Evolutionary conservation across 2,888 invertebrate species (phyloP).

Genomic region (Anthrax anthrax): DNA sequence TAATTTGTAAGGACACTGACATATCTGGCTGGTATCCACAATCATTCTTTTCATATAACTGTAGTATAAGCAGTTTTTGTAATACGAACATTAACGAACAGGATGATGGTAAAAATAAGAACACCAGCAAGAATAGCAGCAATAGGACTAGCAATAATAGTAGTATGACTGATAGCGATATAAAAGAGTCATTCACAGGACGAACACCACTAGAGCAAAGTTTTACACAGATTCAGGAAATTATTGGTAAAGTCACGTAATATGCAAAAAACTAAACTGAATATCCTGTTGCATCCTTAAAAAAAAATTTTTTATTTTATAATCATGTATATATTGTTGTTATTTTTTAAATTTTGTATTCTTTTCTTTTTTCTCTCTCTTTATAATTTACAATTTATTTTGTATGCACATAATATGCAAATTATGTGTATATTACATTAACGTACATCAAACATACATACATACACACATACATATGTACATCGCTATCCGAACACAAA

Average conservation of each 20-base stretch:
- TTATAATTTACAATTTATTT: too few species aligned
- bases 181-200: constrained; percentile 18
- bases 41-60: constrained; percentile 46
- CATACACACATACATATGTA: neutral
- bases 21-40: constrained; percentile 54
- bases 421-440: too few species aligned
- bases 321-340: too few species aligned
- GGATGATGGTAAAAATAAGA: too few species aligned
- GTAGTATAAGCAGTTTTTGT: constrained; percentile 35
- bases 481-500: too few species aligned
- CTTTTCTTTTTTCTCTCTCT: too few species aligned
- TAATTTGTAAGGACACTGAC: constrained; percentile 47
- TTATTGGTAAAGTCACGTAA: constrained; percentile 22
- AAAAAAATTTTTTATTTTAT: too few species aligned
- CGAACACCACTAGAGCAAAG: constrained; percentile 15
- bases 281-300: constrained; percentile 3
- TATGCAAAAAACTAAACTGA: constrained; percentile 9
- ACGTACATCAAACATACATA: too few species aligned
- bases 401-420: constrained; percentile 5
- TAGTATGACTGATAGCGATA: constrained; percentile 12
- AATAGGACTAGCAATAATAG: too few species aligned
- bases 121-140: too few species aligned
- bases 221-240: constrained; percentile 21
- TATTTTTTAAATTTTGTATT: too few species aligned
- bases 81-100: too few species aligned